Base-by-base conservation (phyloP, 2,113 vertebrate genomes). In the Callorhinus ursinus region DNA sequence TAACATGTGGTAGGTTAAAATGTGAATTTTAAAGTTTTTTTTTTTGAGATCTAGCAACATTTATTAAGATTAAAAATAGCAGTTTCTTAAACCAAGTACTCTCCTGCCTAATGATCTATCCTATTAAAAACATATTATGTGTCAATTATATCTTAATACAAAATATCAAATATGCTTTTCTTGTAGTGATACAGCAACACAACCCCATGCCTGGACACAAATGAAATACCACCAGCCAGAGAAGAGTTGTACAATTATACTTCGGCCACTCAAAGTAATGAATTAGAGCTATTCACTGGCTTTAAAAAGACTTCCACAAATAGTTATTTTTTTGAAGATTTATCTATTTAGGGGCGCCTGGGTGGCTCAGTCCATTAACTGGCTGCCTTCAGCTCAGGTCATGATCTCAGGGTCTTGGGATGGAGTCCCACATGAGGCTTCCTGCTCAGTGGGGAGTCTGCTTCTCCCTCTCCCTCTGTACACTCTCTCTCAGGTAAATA, bases 21-120 rank as follows among this genome's bases (percentile, higher is more conserved):
- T 93, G 21, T 76, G 3, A 85, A 46, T 74, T 93, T 65, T 89
- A 6, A 65, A 63, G 22, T 18, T 55, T 59, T 59, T 76, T 82
- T 79, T 91, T 69, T 31, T 89, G 16, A 84, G 59, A 74, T 76
- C 13, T 90, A 42, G 18, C 28, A 72, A 63, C 1, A 90, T n/a
- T 5, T 76, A 67, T 53, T 69, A 95, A 96, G n/a, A 86, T 57
- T 21, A 77, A 89, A 92, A 91, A 92, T 31, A 71, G 22, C 9
- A 9, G 14, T 88, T 84, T 89, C 59, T 91, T 77, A 42, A 91
- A 88, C 49, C 5, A 59, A 71, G 21, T 28, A 69, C 7, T 85
- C 16, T 31, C 31, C 74, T 57, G 22, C 3, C 61, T 91, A 42
- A 76, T 10, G 55, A 80, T 49, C 33, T 80, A 77, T 26, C 31